Evolutionary conservation across 2,888 invertebrate species (phyloP).

Genomic region (Troilus luridus): DNA sequence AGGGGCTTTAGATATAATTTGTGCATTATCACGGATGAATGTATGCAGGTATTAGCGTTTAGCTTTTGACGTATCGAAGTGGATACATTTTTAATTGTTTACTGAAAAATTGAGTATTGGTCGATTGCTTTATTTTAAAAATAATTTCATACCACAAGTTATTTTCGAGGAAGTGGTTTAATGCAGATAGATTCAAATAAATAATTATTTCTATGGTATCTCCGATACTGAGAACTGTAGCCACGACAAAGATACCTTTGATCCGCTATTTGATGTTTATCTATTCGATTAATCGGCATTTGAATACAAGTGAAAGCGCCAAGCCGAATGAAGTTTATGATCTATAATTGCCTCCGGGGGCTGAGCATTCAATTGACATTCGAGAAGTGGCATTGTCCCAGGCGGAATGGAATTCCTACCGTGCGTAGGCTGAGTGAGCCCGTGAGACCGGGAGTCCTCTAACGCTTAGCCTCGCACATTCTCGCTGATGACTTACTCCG

Average conservation of each 20-base stretch:
- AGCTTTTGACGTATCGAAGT: too few relatives aligned
- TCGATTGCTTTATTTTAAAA: not conserved
- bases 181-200: not conserved
- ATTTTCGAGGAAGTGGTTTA: not conserved
- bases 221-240: not conserved
- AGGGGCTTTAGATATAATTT: too few relatives aligned
- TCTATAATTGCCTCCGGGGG: not conserved
- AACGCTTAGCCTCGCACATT: slow-evolving; percentile 16
- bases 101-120: not conserved
- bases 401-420: not conserved
- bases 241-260: not conserved
- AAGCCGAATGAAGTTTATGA: slow-evolving; percentile 22
- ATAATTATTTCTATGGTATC: not conserved
- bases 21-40: too few relatives aligned
- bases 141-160: not conserved
- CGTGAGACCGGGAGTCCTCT: not conserved
- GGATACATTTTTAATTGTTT: not conserved
- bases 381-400: not conserved
- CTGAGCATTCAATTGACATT: slow-evolving; percentile 24
- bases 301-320: slow-evolving; percentile 44
- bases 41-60: too few relatives aligned
- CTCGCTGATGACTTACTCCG: not conserved
- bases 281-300: slow-evolving; percentile 20
- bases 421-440: not conserved
- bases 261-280: slow-evolving; percentile 23